These are phyloP conservation scores for Zeugodacus cucurbitae DNA, from an alignment of 1,140 invertebrate genomes.

Conservation along the genomic window DNA sequence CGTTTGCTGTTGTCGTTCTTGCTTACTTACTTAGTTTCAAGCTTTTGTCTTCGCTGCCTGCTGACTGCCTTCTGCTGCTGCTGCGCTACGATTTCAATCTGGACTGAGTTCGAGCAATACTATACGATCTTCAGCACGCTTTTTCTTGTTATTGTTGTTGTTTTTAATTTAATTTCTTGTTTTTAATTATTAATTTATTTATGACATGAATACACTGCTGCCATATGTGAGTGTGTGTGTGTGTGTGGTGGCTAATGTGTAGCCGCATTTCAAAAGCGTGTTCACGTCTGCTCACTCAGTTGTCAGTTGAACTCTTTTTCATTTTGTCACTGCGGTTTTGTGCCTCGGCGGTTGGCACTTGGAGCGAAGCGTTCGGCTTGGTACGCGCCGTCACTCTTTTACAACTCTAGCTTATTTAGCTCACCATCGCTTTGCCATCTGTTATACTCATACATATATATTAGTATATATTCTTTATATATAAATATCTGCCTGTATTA, in stretches of 20 bases:
- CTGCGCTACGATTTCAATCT: not conserved
- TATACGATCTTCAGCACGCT: not conserved
- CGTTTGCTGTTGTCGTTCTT: not conserved
- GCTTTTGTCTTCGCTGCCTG: not conserved
- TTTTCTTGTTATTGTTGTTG: not conserved
- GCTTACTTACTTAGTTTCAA: not conserved
- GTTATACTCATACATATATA: not conserved
- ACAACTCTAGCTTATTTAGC: not conserved
- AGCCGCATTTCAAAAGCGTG: constrained; percentile 33
- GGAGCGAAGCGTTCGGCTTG: not conserved
- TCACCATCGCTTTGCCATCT: not conserved
- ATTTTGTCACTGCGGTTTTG: constrained; percentile 24
- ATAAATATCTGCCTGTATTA: not conserved
- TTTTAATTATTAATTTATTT: constrained; percentile 38
- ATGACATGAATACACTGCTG: not conserved
- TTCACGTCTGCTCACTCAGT: constrained; percentile 32
- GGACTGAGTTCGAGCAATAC: not conserved
- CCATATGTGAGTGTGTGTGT: not conserved
- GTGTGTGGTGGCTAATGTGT: not conserved
- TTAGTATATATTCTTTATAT: not conserved
- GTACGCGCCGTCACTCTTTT: constrained; percentile 24
- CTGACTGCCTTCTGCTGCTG: not conserved
- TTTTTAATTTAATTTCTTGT: not conserved
- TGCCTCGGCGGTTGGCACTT: not conserved
- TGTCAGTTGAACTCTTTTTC: constrained; percentile 35